Base-by-base conservation (phyloP, 2,888 invertebrate genomes). In the Ommatoiulus sabulosus region DNA sequence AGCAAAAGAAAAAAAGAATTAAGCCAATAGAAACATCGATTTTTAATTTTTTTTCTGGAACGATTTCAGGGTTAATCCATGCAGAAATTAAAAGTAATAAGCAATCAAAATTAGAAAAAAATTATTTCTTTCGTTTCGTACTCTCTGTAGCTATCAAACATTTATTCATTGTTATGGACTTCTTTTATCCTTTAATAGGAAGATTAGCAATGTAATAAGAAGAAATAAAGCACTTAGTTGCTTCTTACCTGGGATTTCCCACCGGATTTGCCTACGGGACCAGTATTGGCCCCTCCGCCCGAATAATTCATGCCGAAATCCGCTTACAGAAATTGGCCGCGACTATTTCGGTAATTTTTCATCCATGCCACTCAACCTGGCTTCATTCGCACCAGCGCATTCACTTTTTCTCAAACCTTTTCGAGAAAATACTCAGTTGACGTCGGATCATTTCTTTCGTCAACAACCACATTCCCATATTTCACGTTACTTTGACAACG, bases 351-450 rank as follows among this genome's bases (percentile, higher is more conserved):
- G 10, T 52, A 52, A 52, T 12, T 12, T 52, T 52, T 52, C 46
- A 46, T 46, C 15, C 7, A 6, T 52, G 15, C 52, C 52, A 52
- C 10, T 12, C 12, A 15, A 15, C 15, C 8, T 12, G 15, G 15
- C 52, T 7, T 7, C 52, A 52, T 12, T 52, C 15, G 52, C 15
- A 52, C 7, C 3, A 52, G 52, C 52, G 15, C 63, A 63, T n/a
- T 63, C 12, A n/a, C 63, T 63, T 63, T n/a, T 63, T 63, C 63
- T 63, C 63, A 63, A 63, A 63, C n/a, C 63, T n/a, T 63, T 63
- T 63, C 63, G n/a, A n/a, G 1, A 12, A 3, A n/a, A 63, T 63
- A 63, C n/a, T 63, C 63, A 17, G 3, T n/a, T 7, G 20, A 63
- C 3, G 3, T 17, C 63, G 7, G 0, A n/a, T n/a, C 63, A 63